Evolutionary conservation across 1,140 invertebrate species (phyloP), one percentile per base, ranked within the genome.

Genomic region (Eumeta japonica): DNA sequence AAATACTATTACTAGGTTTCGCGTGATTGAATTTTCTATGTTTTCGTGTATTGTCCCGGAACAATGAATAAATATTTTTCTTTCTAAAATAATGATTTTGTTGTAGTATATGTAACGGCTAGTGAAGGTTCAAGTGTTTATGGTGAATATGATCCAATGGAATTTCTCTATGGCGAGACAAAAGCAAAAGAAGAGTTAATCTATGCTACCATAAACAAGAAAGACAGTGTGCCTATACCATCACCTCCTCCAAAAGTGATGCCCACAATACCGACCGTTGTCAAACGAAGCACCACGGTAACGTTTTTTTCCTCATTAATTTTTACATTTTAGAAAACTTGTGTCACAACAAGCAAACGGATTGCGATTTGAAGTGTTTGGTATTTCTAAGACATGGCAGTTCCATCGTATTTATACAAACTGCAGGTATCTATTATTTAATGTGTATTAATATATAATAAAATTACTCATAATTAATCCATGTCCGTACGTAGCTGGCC

Each of bases 131-230:
- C 77, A 29, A 89, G 85, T 39, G 84, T 91, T 35, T 92, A 93
- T 53, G 86, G 90, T 50, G 85, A 88, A 39, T 91, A 89, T 58
- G 88, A 93, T 71, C 89, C 89, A 2, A 83, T 91, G 46, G 89
- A 93, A 64, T 92, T 89, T 48, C 80, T 91, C 58, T 89, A 90
- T 52, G 82, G 81, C 44, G 84, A 83, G 63, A 84, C 80, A 33
- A 83, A 83, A 51, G 83, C 85, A 45, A 85, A 82, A 50, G 87
- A 86, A 13, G 84, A 88, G 65, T 86, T 87, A 3, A 79, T 89
- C 31, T 90, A 90, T 62, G 86, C 83, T 12, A 82, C 85, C 1
- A 79, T 88, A 4, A 84, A 82, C 48, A 84, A 82, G 52, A 81
- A 81, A 28, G 82, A 84, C 41, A 82, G 79, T 53, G 78, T 76